phyloP scores from a whole-genome alignment of 2,113 vertebrate species.

The Dicrurus megarhynchus region DNA sequence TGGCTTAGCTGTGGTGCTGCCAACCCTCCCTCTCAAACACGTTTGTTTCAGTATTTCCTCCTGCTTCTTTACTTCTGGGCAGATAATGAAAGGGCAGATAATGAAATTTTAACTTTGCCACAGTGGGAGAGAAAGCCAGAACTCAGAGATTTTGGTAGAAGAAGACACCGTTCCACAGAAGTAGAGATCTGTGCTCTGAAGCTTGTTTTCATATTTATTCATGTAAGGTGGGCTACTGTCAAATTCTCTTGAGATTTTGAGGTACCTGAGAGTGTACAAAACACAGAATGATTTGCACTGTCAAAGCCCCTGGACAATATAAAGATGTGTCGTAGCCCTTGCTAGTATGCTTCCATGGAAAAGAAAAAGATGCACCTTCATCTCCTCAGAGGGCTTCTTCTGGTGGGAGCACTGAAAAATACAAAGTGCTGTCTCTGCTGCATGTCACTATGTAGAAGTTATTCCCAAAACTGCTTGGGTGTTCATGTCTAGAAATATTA shows the following conservation, averaged over 20 bases:
- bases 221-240: not conserved
- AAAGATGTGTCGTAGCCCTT: not conserved
- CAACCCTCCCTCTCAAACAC: not conserved
- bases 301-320: not conserved
- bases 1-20: not conserved
- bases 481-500: not conserved
- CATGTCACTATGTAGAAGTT: not conserved
- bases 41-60: not conserved
- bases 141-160: not conserved
- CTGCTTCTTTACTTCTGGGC: not conserved
- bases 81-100: not conserved
- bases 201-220: not conserved
- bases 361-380: not conserved
- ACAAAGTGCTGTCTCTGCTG: not conserved
- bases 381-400: not conserved
- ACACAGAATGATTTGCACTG: not conserved
- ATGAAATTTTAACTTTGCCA: not conserved
- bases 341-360: not conserved
- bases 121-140: not conserved
- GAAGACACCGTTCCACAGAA: not conserved
- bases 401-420: not conserved
- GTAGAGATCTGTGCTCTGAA: not conserved
- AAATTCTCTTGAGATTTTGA: not conserved
- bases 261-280: not conserved
- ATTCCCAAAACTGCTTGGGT: not conserved